Evolutionary conservation across 35 echinoderm and acorn worm genomes (phyloP).

Genomic region (Apostichopus parvimensis): DNA sequence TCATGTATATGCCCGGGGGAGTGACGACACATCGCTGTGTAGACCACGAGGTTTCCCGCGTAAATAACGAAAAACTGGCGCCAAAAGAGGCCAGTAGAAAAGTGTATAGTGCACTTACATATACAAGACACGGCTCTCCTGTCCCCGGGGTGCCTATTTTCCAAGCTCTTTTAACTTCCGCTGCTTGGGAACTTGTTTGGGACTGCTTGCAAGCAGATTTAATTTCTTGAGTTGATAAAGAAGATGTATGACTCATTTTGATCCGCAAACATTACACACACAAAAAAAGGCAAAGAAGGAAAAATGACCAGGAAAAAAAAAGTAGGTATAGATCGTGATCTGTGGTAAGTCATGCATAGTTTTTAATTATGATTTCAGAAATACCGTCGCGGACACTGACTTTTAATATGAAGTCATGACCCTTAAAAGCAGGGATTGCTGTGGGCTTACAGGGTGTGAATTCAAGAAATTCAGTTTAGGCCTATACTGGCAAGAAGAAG

Average conservation of each 20-base stretch:
- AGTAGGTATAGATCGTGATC: constrained; percentile 6
- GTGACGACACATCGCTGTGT: constrained; percentile 23
- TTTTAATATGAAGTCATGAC: too few relatives aligned
- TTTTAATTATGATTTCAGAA: background rate
- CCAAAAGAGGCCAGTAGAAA: constrained; percentile 37
- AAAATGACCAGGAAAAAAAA: constrained; percentile 4
- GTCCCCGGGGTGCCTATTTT: constrained; percentile 40
- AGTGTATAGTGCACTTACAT: constrained; percentile 42
- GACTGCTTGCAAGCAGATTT: constrained; percentile 26
- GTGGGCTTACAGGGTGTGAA: too few relatives aligned
- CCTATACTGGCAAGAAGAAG: too few relatives aligned
- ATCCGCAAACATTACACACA: background rate
- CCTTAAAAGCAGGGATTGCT: too few relatives aligned
- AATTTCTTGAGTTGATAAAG: constrained; percentile 22
- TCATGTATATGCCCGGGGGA: constrained; percentile 47
- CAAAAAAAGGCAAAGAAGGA: background rate
- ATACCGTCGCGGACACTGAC: too few relatives aligned
- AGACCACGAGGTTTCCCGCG: constrained; percentile 32
- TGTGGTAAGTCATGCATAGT: background rate
- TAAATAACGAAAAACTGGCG: constrained; percentile 45
- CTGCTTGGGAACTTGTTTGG: constrained; percentile 22
- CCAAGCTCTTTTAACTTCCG: constrained; percentile 45
- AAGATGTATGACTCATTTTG: constrained; percentile 41
- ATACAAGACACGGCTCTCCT: constrained; percentile 43
- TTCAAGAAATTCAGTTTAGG: too few relatives aligned